These are phyloP conservation scores for Echeneis naucrates DNA, from an alignment of 2,797 vertebrate species.

Conservation along the genomic window DNA sequence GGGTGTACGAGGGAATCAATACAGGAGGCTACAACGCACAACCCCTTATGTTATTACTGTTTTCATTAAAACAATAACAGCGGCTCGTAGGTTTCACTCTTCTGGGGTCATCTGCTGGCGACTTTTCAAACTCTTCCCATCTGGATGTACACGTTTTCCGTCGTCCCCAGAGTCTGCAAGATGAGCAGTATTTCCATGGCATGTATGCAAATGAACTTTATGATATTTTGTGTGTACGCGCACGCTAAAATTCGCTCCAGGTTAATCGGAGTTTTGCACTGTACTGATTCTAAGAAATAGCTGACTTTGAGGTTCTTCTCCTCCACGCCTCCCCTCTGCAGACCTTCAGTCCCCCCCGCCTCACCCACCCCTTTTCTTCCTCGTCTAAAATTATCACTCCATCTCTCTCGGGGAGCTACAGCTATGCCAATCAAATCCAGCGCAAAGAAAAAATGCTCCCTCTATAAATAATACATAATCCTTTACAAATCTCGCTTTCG, in stretches of 20 bases:
- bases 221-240: slow-evolving; percentile 55
- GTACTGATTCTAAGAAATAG: slow-evolving; percentile 62
- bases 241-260: slow-evolving; percentile 58
- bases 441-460: slow-evolving; percentile 46
- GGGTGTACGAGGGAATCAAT: slow-evolving; percentile 70
- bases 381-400: slow-evolving; percentile 81
- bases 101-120: slow-evolving; percentile 57
- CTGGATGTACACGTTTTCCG: slow-evolving; percentile 58
- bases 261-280: slow-evolving; percentile 77
- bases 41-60: slow-evolving; percentile 64
- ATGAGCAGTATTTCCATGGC: slow-evolving; percentile 46
- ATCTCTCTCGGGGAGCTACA: slow-evolving; percentile 74
- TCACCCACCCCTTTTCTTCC: slow-evolving; percentile 36
- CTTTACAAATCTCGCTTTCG: slow-evolving; percentile 75
- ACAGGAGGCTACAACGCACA: slow-evolving; percentile 58
- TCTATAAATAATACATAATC: slow-evolving; percentile 87
- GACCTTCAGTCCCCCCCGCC: slow-evolving; percentile 33
- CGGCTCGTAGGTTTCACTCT: slow-evolving; percentile 52
- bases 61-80: slow-evolving; percentile 80
- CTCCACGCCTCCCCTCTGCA: slow-evolving; percentile 50
- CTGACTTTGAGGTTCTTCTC: slow-evolving; percentile 76
- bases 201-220: slow-evolving; percentile 67
- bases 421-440: slow-evolving; percentile 80
- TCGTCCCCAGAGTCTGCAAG: slow-evolving; percentile 52
- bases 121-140: slow-evolving; percentile 71